These are phyloP conservation scores for Silurus lanzhouensis DNA, from an alignment of 2,797 vertebrate genomes.

Conservation along the genomic window DNA sequence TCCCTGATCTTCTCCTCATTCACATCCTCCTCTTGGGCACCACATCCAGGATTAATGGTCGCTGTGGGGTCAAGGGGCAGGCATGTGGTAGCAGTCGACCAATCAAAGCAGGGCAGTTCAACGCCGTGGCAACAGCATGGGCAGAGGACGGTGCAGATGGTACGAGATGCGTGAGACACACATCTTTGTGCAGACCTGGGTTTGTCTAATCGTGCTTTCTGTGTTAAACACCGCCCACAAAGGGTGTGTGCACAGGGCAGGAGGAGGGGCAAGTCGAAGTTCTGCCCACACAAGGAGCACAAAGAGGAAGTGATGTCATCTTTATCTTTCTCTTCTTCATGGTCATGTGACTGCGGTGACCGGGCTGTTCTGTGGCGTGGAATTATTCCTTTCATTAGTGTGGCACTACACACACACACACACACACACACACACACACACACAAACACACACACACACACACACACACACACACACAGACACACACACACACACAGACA, in stretches of 20 bases:
- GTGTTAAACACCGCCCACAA: conserved; percentile 62
- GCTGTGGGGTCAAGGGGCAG: conserved; percentile 66
- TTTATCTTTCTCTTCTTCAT: conserved; percentile 2
- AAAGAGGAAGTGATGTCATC: conserved; percentile 24
- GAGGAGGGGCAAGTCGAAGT: conserved; percentile 57
- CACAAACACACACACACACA: no score
- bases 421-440: neutral
- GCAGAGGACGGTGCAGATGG: conserved; percentile 62
- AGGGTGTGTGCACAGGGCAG: conserved; percentile 73
- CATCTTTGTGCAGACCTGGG: neutral
- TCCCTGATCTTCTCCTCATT: neutral
- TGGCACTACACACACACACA: neutral
- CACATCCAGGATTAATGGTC: conserved; percentile 13
- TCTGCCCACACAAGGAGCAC: conserved; percentile 64
- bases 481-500: neutral
- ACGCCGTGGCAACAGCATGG: conserved; percentile 63
- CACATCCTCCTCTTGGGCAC: neutral
- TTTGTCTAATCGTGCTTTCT: conserved; percentile 34
- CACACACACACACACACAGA: no score
- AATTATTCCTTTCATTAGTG: conserved; percentile 21
- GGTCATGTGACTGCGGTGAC: neutral
- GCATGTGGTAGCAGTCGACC: conserved; percentile 64
- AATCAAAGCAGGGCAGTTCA: conserved; percentile 70
- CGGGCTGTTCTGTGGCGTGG: neutral
- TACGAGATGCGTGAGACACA: neutral